Evolutionary conservation across 2,888 invertebrate species (phyloP), one percentile per base, ranked within the genome.

Genomic region (Luffia ferchaultella): DNA sequence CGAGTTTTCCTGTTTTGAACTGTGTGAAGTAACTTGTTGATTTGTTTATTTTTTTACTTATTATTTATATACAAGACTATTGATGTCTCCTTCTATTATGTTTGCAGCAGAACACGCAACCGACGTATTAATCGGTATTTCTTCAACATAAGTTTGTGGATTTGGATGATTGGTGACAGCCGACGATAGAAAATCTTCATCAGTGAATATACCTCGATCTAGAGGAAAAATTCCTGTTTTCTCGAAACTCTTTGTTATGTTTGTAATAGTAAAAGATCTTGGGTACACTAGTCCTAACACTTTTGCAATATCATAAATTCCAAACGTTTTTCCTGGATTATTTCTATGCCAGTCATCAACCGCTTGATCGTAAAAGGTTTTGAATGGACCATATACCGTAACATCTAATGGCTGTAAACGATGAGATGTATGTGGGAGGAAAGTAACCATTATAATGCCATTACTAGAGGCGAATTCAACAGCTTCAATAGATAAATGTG

Each of bases 401-500:
- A 44, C 18, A 42, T 30, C 30, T 18, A 63, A 43, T 42, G 62
- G 63, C 53, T 66, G 62, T 20, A 63, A 47, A 45, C 58, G 57
- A 49, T 65, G 62, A 16, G 54, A 53, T 48, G 59, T 61, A 48
- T 65, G 63, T 2, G 62, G 63, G 7, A 62, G 63, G 49, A 67
- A 58, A 20, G 64, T 61, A 17, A 68, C 49, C 49, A 65, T 46
- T n/a, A 61, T 52, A 18, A 66, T 53, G 2, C 61, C 60, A 54
- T 59, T 58, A 41, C 56, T 57, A 54, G 56, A 58, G 16, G 55
- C 58, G 5, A 7, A 7, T 7, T 30, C 30, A 7, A 30, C 12
- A 7, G 12, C 30, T 30, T 30, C 30, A 30, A 7, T 30, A 30
- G 30, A 30, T 7, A 30, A 7, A 30, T 30, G 30, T 30, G 30